Base-by-base conservation (phyloP, 2,797 vertebrate species). In the Eurystomus glaucurus region DNA sequence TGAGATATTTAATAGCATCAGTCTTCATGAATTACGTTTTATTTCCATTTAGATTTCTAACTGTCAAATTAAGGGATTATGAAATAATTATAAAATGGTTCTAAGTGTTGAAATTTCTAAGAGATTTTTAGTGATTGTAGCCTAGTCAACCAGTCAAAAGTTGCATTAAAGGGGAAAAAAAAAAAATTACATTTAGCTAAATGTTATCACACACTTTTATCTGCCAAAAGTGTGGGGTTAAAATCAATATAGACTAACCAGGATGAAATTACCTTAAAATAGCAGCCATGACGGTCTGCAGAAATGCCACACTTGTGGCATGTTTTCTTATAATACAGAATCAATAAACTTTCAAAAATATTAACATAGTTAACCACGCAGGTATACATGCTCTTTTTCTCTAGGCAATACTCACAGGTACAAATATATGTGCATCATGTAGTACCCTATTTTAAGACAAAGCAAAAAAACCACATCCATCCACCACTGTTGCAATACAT, bases 381-480 rank as follows among this genome's bases (percentile, higher is more conserved):
- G 10, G 10, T 29, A 83, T 52, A 45, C 4, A 8, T 0, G 0
- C 23, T 46, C 2, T 71, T 85, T 41, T 87, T 8, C 21, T 43
- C 28, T 35, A 82, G 54, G 13, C 52, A 71, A 14, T 10, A 18
- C 13, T 84, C 69, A 61, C 21, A 41, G 1, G 0, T 9, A 62
- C 7, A 82, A 11, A 37, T 26, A 2, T 4, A n/a, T 0, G 0
- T 16, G 5, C 14, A 37, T 10, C 35, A 26, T 0, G 15, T 2
- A 69, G 31, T 17, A 78, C 31, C 21, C 16, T 60, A 25, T 81
- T 85, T 91, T 50, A 80, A 70, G 6, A 37, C 4, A 5, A 71
- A 75, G 43, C 15, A 55, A 65, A 91, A 18, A 6, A 64, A 91
- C 50, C 15, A 28, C 22, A 43, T 41, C 9, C 45, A 77, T 60